These are phyloP conservation scores for Trachelipus rathkii DNA, from an alignment of 1,140 invertebrate genomes.

Conservation along the genomic window DNA sequence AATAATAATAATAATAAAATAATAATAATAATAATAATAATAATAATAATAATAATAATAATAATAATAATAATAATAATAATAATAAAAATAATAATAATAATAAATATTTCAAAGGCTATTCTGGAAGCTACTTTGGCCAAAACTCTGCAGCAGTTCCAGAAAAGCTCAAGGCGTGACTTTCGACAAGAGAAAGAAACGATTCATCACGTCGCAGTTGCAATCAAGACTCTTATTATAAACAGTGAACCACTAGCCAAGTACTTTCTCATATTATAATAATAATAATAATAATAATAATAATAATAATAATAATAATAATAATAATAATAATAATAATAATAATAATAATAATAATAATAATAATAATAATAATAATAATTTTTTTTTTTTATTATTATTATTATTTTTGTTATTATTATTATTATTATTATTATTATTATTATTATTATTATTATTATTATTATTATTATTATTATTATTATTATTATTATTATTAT, in stretches of 20 bases:
- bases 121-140: conserved; percentile 94
- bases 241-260: conserved; percentile 94
- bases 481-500: conserved; percentile 10
- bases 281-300: not conserved
- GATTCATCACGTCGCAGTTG: conserved; percentile 86
- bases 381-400: too few species aligned
- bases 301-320: not conserved
- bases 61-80: too few species aligned
- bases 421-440: too few species aligned
- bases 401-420: too few species aligned
- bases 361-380: too few species aligned
- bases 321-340: not conserved
- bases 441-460: too few species aligned
- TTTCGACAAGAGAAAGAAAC: conserved; percentile 74
- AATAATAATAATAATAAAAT: too few species aligned
- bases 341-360: not conserved
- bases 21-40: too few species aligned
- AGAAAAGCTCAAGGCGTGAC: conserved; percentile 37
- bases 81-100: not conserved
- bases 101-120: conserved; percentile 45
- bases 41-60: too few species aligned
- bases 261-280: conserved; percentile 55
- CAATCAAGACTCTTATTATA: conserved; percentile 91
- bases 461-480: not conserved
- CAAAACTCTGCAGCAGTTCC: conserved; percentile 88